phyloP scores from a whole-genome alignment of 2,113 vertebrate species.

The Chaenocephalus aceratus region DNA sequence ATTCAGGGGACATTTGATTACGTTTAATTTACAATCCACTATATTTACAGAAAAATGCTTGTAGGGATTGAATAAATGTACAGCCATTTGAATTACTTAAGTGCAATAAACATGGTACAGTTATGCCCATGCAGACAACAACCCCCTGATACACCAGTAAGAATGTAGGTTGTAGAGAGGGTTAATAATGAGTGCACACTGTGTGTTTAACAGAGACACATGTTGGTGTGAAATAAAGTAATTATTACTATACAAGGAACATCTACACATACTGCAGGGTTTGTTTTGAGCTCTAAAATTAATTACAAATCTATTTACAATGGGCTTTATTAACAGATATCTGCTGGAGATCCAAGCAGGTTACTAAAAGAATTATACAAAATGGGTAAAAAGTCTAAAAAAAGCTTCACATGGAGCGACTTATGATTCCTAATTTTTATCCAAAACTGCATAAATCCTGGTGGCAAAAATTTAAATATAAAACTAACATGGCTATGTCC shows the following conservation, averaged over 20 bases:
- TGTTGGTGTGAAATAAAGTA: constrained; percentile 15
- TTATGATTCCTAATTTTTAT: background rate
- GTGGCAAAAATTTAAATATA: background rate
- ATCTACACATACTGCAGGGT: background rate
- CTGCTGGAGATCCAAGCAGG: background rate
- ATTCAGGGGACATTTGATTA: constrained; percentile 14
- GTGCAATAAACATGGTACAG: constrained; percentile 34
- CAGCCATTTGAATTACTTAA: constrained; percentile 19
- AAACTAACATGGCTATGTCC: constrained; percentile 5
- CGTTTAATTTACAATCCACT: constrained; percentile 9
- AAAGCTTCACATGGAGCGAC: background rate
- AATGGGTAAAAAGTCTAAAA: constrained; percentile 8
- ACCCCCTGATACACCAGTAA: constrained; percentile 10
- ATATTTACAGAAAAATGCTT: constrained; percentile 32
- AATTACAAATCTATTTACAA: constrained; percentile 1
- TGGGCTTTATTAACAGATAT: background rate
- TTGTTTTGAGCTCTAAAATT: background rate
- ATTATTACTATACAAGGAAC: constrained; percentile 5
- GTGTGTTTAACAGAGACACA: background rate
- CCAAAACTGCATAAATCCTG: constrained; percentile 4
- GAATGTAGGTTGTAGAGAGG: background rate
- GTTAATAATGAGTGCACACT: background rate
- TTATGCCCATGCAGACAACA: constrained; percentile 20
- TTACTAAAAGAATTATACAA: background rate
- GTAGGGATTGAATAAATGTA: constrained; percentile 7